Evolutionary conservation across 2,113 vertebrate species (phyloP), one percentile per base, ranked within the genome.

Genomic region (Motacilla alba): DNA sequence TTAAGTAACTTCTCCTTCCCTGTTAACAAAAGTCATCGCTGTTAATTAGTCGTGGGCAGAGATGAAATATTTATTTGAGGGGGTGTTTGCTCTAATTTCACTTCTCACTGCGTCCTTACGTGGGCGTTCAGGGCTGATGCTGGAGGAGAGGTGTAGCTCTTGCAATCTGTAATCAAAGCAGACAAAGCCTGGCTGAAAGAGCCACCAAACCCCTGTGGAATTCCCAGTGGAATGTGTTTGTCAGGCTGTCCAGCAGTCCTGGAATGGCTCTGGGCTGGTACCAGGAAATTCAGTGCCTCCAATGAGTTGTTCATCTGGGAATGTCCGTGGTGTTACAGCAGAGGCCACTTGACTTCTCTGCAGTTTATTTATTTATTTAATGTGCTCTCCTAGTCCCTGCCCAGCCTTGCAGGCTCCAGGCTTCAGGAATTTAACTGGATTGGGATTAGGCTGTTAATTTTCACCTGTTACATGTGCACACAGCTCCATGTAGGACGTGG

Each of bases 1-100:
- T 96, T 90, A 94, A 96, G 81, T 90, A 96, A 94, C 94, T 97
- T 90, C 92, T 96, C 90, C 96, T 97, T 98, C 92, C 82, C 89
- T 86, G 62, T 91, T 91, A 88, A 58, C 63, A 78, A 27, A 77
- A 66, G 83, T 49, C 60, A 55, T 76, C 33, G 79, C 80, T 94
- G 90, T 93, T 97, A 97, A 97, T 97, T 97, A 97, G 95, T 83
- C 93, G 55, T 41, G 83, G 78, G 84, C 93, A 93, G 91, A 94
- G 96, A 90, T 92, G 94, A 95, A 97, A 95, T 95, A 82, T 82
- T 97, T 96, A 93, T 96, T 96, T 97, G 89, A 93, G 93, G 76
- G 74, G 83, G 17, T 73, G 73, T 87, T 97, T 93, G 87, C 41
- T 86, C 59, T 80, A 18, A 43, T 87, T 94, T 83, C 31, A 39